Percentiles rank a stretch among this genome's conserved stretches.
phyloP scores from a whole-genome alignment of 2,113 vertebrate species.

The Corydoras maculifer region DNA sequence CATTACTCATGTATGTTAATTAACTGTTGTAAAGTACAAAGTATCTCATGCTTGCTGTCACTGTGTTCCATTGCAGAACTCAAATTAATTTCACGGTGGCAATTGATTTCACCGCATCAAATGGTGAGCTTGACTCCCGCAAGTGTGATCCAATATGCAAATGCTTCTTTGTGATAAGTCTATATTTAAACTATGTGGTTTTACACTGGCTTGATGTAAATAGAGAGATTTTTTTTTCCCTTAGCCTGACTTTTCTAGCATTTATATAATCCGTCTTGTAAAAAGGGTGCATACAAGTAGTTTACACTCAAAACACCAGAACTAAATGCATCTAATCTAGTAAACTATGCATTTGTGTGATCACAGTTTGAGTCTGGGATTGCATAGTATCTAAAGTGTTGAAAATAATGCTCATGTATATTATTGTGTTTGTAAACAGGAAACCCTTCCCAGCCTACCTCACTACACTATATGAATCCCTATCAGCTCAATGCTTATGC shows the following conservation, averaged over 20 bases:
- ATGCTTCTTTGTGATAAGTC: conserved; percentile 20
- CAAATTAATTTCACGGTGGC: conserved; percentile 99
- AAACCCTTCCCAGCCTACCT: conserved; percentile 92
- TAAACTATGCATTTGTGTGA: too few species aligned
- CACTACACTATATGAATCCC: conserved; percentile 94
- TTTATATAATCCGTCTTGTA: too few species aligned
- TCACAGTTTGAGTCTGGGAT: too few species aligned
- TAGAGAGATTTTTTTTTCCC: not conserved
- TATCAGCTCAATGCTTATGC: conserved; percentile 96
- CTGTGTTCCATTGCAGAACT: conserved; percentile 71
- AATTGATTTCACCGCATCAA: conserved; percentile 98
- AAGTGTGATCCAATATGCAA: conserved; percentile 13
- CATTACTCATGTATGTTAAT: conserved; percentile 2
- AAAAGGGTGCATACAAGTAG: too few species aligned
- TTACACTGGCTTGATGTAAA: not conserved
- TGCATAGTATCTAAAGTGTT: not conserved
- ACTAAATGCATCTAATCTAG: too few species aligned
- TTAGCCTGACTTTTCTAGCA: not conserved
- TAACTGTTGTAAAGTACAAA: conserved; percentile 12
- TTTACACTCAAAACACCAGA: too few species aligned
- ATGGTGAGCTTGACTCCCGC: conserved; percentile 72
- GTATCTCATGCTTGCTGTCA: conserved; percentile 20
- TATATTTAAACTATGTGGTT: not conserved
- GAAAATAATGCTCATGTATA: not conserved
- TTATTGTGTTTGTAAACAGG: conserved; percentile 61